Evolutionary conservation across 2,113 vertebrate species (phyloP).

Genomic region (Grammomys surdaster): DNA sequence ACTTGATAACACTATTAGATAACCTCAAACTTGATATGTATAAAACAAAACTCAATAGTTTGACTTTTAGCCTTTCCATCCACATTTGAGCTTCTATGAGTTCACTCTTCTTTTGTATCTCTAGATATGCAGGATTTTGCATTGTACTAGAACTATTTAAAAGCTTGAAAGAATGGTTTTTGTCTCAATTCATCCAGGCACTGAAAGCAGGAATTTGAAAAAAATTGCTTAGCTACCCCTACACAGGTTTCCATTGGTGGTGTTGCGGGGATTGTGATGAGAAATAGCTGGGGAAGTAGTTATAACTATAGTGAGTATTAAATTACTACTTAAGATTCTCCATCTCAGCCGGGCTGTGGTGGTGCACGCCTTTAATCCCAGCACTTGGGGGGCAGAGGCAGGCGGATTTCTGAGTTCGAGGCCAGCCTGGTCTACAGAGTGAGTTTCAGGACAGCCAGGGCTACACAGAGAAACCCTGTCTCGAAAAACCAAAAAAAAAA

Average conservation of each 20-base stretch:
- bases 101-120: background rate
- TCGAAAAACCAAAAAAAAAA: too few relatives aligned
- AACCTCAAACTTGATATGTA: background rate
- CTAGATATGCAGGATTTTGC: background rate
- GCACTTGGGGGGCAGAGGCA: too few relatives aligned
- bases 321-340: background rate
- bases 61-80: background rate
- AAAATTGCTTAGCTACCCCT: background rate
- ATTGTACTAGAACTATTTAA: background rate
- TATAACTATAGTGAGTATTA: background rate
- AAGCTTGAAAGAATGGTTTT: background rate
- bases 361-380: too few relatives aligned
- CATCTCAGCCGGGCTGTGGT: background rate
- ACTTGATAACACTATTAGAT: background rate
- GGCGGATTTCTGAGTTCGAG: too few relatives aligned
- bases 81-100: background rate
- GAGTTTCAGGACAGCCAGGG: too few relatives aligned
- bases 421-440: too few relatives aligned
- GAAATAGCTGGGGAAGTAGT: conserved; percentile 6
- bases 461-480: too few relatives aligned
- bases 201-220: conserved; percentile 44
- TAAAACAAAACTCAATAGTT: background rate
- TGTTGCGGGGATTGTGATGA: background rate
- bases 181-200: background rate
- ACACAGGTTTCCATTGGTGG: background rate